Evolutionary conservation across 2,888 invertebrate species (phyloP), one percentile per base, ranked within the genome.

Genomic region (Drosophila antonietae): DNA sequence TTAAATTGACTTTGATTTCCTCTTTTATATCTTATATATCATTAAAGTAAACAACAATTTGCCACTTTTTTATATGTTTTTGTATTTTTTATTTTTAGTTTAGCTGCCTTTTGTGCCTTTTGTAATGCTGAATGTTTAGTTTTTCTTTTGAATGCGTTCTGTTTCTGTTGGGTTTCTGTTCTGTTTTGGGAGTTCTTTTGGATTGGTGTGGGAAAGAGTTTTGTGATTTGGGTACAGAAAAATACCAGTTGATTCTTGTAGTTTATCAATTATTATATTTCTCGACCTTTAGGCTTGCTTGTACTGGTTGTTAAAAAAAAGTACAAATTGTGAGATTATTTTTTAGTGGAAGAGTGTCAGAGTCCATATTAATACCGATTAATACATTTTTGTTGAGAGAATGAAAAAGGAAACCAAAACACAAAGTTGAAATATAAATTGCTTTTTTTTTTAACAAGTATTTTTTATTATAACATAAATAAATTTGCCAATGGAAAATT

Each of bases 41-140:
- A 60, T 77, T 80, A 71, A 67, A 71, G 62, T 68, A 78, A 80
- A 82, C 88, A 88, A 89, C 87, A 88, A 88, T 89, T 89, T 75
- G 82, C 83, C 73, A 89, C 88, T 85, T 76, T 73, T 31, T 64
- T 66, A 83, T 78, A 71, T 41, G 9, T 33, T 70, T 66, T 18
- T 35, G 10, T n/a, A n/a, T 68, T 84, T 78, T 71, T 20, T 2
- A 18, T 70, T 67, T 18, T 3, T 44, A 20, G 23, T 65, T 73
- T 75, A 41, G 55, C 44, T 75, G 60, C 69, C 59, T 73, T 39
- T 68, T 78, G 57, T 70, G 62, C 62, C 72, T 20, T 20, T 20
- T 20, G 64, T 43, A 59, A 49, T 75, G 37, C 59, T 64, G 53
- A 51, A 60, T 75, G 14, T 47, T 47, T 28, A 7, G 15, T 47